Evolutionary conservation across 2,888 invertebrate species (phyloP).

Genomic region (Cryptus armator): DNA sequence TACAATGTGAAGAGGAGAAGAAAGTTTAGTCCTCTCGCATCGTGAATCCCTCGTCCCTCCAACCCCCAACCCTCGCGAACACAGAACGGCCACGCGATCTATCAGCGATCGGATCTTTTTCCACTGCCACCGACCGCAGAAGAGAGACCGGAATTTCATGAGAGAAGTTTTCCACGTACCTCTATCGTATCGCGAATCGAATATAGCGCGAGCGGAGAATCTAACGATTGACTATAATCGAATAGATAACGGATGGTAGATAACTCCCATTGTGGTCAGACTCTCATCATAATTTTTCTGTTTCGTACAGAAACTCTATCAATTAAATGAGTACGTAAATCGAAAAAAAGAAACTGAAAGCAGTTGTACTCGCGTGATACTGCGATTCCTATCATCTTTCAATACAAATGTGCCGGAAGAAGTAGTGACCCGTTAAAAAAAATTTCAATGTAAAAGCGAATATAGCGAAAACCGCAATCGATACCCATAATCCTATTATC

Average conservation of each 20-base stretch:
- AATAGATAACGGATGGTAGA: conserved; percentile 52
- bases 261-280: conserved; percentile 27
- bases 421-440: neutral
- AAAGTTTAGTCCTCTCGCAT: conserved; percentile 57
- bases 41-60: conserved; percentile 39
- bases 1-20: conserved; percentile 24
- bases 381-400: neutral
- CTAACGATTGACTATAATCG: conserved; percentile 57
- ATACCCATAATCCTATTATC: neutral
- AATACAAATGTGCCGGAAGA: neutral
- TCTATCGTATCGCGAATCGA: conserved; percentile 36
- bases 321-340: neutral
- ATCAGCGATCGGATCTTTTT: conserved; percentile 58
- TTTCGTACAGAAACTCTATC: neutral
- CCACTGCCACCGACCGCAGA: conserved; percentile 11
- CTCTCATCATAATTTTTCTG: conserved; percentile 14
- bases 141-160: conserved; percentile 73
- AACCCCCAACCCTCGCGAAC: neutral
- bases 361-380: neutral
- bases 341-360: neutral
- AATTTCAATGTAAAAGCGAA: neutral
- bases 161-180: conserved; percentile 71
- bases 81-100: conserved; percentile 46
- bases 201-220: conserved; percentile 49
- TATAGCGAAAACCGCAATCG: neutral